A percentile compares a stretch with the other conserved stretches of the same genome.
Evolutionary conservation across 2,113 vertebrate genomes (phyloP).

Genomic region (Stigmatopora argus): DNA sequence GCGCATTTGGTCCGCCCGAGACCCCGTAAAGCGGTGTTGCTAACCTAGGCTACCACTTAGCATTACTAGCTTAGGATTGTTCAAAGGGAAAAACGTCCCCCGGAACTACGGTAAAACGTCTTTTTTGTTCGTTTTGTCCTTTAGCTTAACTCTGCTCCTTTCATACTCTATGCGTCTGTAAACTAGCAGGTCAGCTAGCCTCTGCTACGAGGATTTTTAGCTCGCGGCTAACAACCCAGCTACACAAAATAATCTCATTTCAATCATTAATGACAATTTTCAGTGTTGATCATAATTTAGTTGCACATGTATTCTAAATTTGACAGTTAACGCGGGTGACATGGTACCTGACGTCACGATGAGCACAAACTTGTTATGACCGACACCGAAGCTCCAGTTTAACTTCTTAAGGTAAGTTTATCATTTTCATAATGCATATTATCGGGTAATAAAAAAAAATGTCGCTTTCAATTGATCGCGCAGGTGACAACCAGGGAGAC

Average conservation of each 20-base stretch:
- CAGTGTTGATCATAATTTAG: neutral
- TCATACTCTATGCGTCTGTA: neutral
- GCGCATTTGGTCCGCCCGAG: slow-evolving; percentile 19
- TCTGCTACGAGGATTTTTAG: slow-evolving; percentile 24
- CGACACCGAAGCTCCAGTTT: neutral
- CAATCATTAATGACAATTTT: neutral
- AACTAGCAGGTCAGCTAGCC: neutral
- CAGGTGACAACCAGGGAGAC: slow-evolving; percentile 80
- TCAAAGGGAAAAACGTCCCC: no score
- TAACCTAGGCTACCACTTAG: neutral
- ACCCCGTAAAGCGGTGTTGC: slow-evolving; percentile 32
- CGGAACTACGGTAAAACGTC: neutral
- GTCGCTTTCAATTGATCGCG: neutral
- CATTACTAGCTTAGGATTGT: neutral
- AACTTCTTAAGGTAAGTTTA: slow-evolving; percentile 30
- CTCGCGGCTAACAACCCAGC: slow-evolving; percentile 40
- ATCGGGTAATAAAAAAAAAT: neutral
- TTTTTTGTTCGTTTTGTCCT: neutral
- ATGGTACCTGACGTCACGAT: slow-evolving; percentile 24
- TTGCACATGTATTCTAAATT: neutral
- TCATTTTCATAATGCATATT: neutral
- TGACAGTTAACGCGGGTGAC: neutral
- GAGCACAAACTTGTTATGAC: slow-evolving; percentile 41
- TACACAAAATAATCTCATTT: neutral
- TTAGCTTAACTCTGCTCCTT: neutral